Percentiles rank a stretch among this genome's conserved stretches.
phyloP scores from a whole-genome alignment of 1,140 invertebrate species.

The Calycopis cecrops region DNA sequence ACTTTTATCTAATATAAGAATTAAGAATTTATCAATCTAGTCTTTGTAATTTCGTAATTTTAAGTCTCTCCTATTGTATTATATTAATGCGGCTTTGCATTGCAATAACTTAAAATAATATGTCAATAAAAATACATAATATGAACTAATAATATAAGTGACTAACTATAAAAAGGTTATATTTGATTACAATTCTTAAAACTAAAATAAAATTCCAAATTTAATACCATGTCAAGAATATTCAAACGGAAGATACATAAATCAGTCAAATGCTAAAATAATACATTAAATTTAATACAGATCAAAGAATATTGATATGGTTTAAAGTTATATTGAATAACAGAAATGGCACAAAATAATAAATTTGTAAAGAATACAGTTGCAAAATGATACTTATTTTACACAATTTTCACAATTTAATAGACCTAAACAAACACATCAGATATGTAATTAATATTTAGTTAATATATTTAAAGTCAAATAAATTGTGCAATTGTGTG shows the following conservation, averaged over 20 bases:
- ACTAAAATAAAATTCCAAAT: conserved; percentile 23
- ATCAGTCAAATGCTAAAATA: conserved; percentile 31
- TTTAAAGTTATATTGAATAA: conserved; percentile 5
- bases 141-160: conserved; percentile 15
- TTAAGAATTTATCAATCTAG: conserved; percentile 4
- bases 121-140: conserved; percentile 18
- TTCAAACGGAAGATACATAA: conserved; percentile 26
- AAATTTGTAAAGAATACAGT: too few relatives aligned
- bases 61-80: conserved; percentile 5
- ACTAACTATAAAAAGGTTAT: conserved; percentile 20
- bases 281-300: conserved; percentile 17
- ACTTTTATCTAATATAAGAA: conserved; percentile 7
- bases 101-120: conserved; percentile 14
- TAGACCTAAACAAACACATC: too few relatives aligned
- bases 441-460: too few relatives aligned
- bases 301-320: neutral
- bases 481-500: too few relatives aligned
- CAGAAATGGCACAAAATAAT: conserved; percentile 1
- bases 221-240: conserved; percentile 24
- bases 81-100: neutral
- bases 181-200: conserved; percentile 27
- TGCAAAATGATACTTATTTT: too few relatives aligned
- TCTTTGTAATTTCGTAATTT: conserved; percentile 14
- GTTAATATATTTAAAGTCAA: too few relatives aligned
- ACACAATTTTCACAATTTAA: too few relatives aligned